Conservation (phyloP, 2,113 vertebrate species). For the Speoplatyrhinus poulsoni region DNA sequence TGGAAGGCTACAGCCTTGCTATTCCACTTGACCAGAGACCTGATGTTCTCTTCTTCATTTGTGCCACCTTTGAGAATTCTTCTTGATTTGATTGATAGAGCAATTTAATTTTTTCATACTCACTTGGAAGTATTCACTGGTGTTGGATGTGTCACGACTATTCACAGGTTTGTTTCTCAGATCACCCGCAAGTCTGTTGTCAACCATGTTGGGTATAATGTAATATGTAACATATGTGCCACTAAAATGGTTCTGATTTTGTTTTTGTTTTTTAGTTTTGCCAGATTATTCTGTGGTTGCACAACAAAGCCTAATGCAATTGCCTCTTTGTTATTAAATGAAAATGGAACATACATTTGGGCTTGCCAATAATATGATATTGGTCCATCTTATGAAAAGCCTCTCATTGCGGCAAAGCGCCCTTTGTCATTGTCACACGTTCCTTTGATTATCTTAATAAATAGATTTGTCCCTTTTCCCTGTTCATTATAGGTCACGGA, state of each 20-base stretch:
- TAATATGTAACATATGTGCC: too few species aligned
- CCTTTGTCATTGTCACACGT: not conserved
- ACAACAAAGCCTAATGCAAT: not conserved
- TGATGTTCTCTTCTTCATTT: not conserved
- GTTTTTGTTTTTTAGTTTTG: not conserved
- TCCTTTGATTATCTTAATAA: not conserved
- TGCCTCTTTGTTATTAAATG: not conserved
- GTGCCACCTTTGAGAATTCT: not conserved
- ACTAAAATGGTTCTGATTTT: not conserved
- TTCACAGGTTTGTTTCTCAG: too few species aligned
- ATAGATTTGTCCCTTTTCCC: not conserved
- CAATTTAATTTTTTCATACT: not conserved
- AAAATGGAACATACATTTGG: not conserved
- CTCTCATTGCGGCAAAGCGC: not conserved
- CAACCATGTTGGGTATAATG: too few species aligned
- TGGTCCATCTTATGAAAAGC: not conserved
- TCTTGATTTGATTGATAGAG: constrained; percentile 22
- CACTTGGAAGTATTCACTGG: not conserved
- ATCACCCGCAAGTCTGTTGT: too few species aligned
- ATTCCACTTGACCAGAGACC: constrained; percentile 28
- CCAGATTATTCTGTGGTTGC: not conserved
- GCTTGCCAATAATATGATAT: not conserved
- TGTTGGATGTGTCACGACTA: not conserved
- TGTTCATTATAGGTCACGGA: too few species aligned
- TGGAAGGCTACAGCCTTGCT: not conserved